These are phyloP conservation scores for Gymnoscopelus braueri DNA, from an alignment of 2,797 vertebrate genomes.

Conservation along the genomic window DNA sequence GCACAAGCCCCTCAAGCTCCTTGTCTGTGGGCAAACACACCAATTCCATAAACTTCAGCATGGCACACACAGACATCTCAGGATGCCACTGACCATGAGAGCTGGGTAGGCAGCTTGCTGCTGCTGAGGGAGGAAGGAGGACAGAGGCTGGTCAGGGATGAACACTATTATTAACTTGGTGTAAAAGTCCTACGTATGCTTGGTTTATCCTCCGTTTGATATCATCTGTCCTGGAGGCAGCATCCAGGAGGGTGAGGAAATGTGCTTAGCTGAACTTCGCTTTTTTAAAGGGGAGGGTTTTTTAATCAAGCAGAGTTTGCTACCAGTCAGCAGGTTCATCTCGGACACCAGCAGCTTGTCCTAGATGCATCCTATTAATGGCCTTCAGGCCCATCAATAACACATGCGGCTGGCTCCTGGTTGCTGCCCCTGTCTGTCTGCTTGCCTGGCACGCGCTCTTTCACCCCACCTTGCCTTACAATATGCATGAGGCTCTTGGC, in stretches of 20 bases:
- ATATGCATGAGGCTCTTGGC: constrained; percentile 82
- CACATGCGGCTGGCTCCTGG: constrained; percentile 76
- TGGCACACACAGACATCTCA: constrained; percentile 37
- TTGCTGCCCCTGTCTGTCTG: constrained; percentile 60
- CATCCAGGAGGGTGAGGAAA: constrained; percentile 2
- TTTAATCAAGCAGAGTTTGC: constrained; percentile 49
- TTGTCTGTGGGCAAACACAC: constrained; percentile 40
- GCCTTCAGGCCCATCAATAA: constrained; percentile 81
- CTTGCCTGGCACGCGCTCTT: constrained; percentile 64
- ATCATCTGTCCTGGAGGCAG: background rate
- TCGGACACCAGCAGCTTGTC: constrained; percentile 66
- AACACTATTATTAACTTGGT: background rate
- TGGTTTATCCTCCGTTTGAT: background rate
- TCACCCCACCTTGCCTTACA: constrained; percentile 79
- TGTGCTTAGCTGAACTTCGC: constrained; percentile 16
- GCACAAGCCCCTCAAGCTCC: constrained; percentile 43
- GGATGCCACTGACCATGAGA: constrained; percentile 72
- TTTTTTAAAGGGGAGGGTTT: constrained; percentile 26
- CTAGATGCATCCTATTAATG: constrained; percentile 83
- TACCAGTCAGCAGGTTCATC: constrained; percentile 55
- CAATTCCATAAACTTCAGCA: constrained; percentile 42
- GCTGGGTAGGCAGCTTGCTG: constrained; percentile 73
- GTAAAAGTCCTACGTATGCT: constrained; percentile 1
- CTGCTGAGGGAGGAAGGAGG: constrained; percentile 61
- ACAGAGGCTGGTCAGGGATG: constrained; percentile 42